These are phyloP conservation scores for Dysidea cf. avara DNA, from an alignment of 37 sponge, comb jelly and placozoan species.

Conservation along the genomic window DNA sequence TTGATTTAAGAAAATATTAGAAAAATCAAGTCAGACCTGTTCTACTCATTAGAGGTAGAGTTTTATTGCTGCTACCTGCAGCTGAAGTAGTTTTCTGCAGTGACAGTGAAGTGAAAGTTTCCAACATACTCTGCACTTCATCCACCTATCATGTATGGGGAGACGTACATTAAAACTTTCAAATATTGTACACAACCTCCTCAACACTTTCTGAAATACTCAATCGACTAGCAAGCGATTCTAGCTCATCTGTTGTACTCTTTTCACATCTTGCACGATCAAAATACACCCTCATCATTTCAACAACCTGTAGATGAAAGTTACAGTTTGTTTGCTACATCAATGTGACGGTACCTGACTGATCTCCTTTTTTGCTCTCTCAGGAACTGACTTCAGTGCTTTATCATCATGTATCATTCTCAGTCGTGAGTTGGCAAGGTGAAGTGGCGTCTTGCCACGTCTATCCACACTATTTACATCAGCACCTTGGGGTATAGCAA, in stretches of 20 bases:
- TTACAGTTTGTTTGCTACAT: too few species aligned
- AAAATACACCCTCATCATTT: constrained; percentile 66
- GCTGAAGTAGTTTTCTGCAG: constrained; percentile 26
- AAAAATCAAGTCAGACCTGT: too few species aligned
- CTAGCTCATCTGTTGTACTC: constrained; percentile 46
- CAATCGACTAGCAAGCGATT: constrained; percentile 52
- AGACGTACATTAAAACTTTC: not conserved
- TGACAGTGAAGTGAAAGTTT: constrained; percentile 54
- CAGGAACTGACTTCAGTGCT: not conserved
- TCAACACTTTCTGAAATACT: constrained; percentile 54
- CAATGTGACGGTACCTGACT: not conserved
- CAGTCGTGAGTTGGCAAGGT: constrained; percentile 60
- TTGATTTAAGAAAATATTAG: too few species aligned
- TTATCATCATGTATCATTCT: constrained; percentile 1
- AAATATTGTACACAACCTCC: constrained; percentile 28
- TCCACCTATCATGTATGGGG: constrained; percentile 31
- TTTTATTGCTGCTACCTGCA: too few species aligned
- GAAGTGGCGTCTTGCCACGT: constrained; percentile 61
- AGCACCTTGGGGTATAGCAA: constrained; percentile 29
- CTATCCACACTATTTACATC: constrained; percentile 43
- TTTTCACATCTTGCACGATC: not conserved
- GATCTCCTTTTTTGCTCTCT: not conserved
- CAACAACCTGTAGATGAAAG: constrained; percentile 27
- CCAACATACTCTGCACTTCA: constrained; percentile 46
- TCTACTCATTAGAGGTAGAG: too few species aligned